These are phyloP conservation scores for Gambelia wislizenii DNA, from an alignment of 2,797 vertebrate genomes.

Conservation along the genomic window DNA sequence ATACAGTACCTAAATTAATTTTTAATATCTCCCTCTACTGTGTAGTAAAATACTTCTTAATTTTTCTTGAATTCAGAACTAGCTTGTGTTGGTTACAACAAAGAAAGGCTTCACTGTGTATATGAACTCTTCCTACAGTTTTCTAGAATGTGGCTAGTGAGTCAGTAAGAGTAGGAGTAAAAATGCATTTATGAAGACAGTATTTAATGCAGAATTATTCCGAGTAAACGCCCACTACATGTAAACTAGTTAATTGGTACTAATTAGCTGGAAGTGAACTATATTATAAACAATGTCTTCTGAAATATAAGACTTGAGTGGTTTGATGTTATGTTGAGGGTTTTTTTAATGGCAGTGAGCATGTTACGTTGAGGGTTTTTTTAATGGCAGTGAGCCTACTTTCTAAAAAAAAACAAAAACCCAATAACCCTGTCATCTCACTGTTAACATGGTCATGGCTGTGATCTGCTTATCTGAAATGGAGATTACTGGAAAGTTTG, in stretches of 20 bases:
- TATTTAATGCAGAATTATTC: not conserved
- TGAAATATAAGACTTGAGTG: not conserved
- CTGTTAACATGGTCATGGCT: conserved; percentile 68
- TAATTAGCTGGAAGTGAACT: not conserved
- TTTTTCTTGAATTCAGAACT: not conserved
- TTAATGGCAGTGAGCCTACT: conserved; percentile 67
- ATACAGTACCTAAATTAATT: not conserved
- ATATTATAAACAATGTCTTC: not conserved
- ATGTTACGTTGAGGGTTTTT: too few relatives aligned
- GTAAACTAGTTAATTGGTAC: not conserved
- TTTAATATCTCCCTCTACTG: not conserved
- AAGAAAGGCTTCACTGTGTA: not conserved
- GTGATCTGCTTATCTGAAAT: conserved; percentile 72
- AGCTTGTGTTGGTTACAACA: not conserved
- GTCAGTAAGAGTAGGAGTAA: too few relatives aligned
- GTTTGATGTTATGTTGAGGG: conserved; percentile 17
- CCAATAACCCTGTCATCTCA: conserved; percentile 69
- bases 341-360: conserved; percentile 58
- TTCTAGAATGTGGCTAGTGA: not conserved
- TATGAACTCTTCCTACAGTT: not conserved
- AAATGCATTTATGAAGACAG: not conserved
- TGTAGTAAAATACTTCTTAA: not conserved
- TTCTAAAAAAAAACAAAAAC: too few relatives aligned
- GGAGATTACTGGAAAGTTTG: conserved; percentile 55
- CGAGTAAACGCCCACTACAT: not conserved